A percentile compares a stretch with the other conserved stretches of the same genome.
Conservation (phyloP, 2,113 vertebrate species). For the Miniopterus natalensis region DNA sequence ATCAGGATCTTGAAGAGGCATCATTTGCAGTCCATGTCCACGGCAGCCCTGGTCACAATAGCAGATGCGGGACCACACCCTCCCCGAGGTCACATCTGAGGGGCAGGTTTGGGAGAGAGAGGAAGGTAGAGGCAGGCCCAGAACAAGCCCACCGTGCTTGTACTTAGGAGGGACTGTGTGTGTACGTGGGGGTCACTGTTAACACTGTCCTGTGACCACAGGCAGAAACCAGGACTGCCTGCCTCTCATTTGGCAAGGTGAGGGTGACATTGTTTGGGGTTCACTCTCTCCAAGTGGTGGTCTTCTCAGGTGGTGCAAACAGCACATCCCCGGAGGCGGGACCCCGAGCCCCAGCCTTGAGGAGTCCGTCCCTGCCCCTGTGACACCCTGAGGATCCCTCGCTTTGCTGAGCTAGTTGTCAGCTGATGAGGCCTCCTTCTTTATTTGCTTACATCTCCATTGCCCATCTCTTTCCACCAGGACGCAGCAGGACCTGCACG, state of each 20-base stretch:
- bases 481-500: background rate
- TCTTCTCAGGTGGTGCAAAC: background rate
- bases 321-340: background rate
- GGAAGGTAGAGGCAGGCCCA: background rate
- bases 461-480: background rate
- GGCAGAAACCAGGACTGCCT: accelerated
- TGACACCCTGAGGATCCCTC: accelerated
- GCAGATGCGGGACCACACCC: background rate
- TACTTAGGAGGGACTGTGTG: background rate
- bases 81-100: background rate
- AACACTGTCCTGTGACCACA: accelerated
- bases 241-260: background rate
- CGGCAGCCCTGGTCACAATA: background rate
- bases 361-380: accelerated
- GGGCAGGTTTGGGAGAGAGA: background rate
- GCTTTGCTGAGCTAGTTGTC: background rate
- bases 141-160: background rate
- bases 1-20: background rate
- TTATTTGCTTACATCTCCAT: background rate
- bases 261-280: background rate
- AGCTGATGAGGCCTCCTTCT: accelerated
- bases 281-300: background rate
- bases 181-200: no score
- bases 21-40: accelerated
- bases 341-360: background rate